These are phyloP conservation scores for Eumacrocentrus americanus DNA, from an alignment of 2,888 invertebrate species.

Conservation along the genomic window DNA sequence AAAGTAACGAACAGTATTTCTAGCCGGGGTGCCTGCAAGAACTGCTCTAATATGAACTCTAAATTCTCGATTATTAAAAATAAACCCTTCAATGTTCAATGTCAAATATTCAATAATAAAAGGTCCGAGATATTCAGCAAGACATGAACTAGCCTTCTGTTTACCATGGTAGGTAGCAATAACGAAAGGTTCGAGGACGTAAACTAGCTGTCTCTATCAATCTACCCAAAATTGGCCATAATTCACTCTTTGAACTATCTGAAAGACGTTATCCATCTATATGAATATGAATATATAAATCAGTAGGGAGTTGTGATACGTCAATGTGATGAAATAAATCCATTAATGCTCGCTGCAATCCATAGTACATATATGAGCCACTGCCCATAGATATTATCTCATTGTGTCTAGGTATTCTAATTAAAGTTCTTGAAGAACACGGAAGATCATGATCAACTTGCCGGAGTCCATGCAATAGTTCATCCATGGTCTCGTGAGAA, in stretches of 20 bases:
- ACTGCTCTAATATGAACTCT: slow-evolving; percentile 13
- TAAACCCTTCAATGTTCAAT: slow-evolving; percentile 16
- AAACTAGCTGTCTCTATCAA: not conserved
- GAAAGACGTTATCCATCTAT: not conserved
- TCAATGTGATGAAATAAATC: too few species aligned
- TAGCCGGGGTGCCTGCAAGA: slow-evolving; percentile 24
- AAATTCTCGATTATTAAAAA: slow-evolving; percentile 2
- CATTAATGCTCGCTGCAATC: too few species aligned
- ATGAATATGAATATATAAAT: not conserved
- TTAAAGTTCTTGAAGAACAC: too few species aligned
- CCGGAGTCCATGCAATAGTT: too few species aligned
- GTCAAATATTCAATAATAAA: slow-evolving; percentile 15
- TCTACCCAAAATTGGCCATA: slow-evolving; percentile 6
- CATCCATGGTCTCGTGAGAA: too few species aligned
- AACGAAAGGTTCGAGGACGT: slow-evolving; percentile 17
- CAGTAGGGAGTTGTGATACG: too few species aligned
- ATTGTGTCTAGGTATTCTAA: too few species aligned
- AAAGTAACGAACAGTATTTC: slow-evolving; percentile 23
- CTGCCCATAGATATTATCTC: too few species aligned
- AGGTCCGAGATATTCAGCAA: slow-evolving; percentile 6
- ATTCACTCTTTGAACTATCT: slow-evolving; percentile 2
- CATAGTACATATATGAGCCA: too few species aligned
- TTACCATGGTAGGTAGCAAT: too few species aligned
- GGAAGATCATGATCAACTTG: too few species aligned
- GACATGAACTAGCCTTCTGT: too few species aligned